Evolutionary conservation across 2,888 invertebrate genomes (phyloP), one percentile per base, ranked within the genome.

Genomic region (Thelaira solivaga): DNA sequence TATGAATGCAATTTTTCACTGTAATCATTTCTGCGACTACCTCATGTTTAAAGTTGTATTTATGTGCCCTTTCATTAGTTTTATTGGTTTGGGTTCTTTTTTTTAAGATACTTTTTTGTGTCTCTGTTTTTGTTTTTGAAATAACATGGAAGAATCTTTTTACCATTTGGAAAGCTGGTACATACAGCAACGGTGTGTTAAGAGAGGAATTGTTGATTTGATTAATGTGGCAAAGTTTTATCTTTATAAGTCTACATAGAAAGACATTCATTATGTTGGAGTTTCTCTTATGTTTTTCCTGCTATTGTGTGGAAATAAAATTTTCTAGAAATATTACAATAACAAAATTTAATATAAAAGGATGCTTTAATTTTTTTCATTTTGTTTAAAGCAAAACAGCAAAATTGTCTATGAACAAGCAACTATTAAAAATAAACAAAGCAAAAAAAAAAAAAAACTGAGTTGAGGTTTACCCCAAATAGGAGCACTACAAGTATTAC

Each of bases 171-270:
- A n/a, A 18, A 20, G 39, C 26, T 26, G 29, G 59, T 16, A 34
- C 49, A 18, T 8, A 31, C 3, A 8, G 11, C 8, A 4, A 43
- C 4, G 22, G 0, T 55, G 8, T 43, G 13, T 16, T 6, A 8
- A 41, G 24, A 34, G 34, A 39, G 45, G 31, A 45, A 69, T 72
- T 43, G 55, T 77, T 72, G 76, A 72, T 72, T 77, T 77, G 77
- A 77, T 73, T 73, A 77, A 77, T 73, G 69, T 53, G 59, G 68
- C 51, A 77, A 69, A 45, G 57, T 77, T 77, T 77, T 69, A 73
- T 77, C 68, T 59, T 59, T 77, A 49, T 59, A 72, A 64, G 51
- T 64, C 62, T 62, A 13, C 26, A 34, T 45, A 64, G 34, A 53
- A 73, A 77, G 36, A 51, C 57, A 64, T 69, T 77, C 64, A 77